Conservation (phyloP, 2,113 vertebrate genomes). For the Alligator sinensis region DNA sequence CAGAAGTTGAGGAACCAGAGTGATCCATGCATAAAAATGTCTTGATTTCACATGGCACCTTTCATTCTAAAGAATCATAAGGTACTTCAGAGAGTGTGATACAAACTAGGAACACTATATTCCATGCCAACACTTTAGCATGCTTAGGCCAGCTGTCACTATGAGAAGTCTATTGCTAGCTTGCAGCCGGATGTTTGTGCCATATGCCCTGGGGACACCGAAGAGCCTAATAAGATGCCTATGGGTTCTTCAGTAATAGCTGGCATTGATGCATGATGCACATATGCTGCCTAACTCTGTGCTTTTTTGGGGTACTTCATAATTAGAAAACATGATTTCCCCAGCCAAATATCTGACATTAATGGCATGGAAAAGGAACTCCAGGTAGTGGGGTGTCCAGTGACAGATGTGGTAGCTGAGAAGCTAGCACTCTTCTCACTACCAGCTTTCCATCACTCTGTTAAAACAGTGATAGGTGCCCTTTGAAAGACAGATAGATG, state of each 20-base stretch:
- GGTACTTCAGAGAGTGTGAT: not conserved
- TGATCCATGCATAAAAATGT: not conserved
- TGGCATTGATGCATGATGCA: not conserved
- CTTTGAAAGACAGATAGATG: not conserved
- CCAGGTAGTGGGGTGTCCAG: not conserved
- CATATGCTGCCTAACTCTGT: not conserved
- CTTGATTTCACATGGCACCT: not conserved
- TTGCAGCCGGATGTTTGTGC: not conserved
- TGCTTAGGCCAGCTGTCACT: not conserved
- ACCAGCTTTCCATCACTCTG: not conserved
- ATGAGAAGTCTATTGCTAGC: not conserved
- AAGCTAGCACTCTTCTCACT: not conserved
- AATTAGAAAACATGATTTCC: not conserved
- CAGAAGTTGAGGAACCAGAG: not conserved
- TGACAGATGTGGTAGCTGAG: not conserved
- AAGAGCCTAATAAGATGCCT: not conserved
- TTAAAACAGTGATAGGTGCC: not conserved
- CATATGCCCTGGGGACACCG: not conserved
- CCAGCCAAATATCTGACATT: not conserved
- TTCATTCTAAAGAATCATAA: not conserved
- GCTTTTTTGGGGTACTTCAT: not conserved
- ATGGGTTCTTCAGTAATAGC: not conserved
- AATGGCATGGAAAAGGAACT: not conserved
- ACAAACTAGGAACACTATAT: not conserved
- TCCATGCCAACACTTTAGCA: not conserved